These are phyloP conservation scores for Rhabditophanes sp. DNA, from an alignment of 2,888 invertebrate genomes.

Conservation along the genomic window DNA sequence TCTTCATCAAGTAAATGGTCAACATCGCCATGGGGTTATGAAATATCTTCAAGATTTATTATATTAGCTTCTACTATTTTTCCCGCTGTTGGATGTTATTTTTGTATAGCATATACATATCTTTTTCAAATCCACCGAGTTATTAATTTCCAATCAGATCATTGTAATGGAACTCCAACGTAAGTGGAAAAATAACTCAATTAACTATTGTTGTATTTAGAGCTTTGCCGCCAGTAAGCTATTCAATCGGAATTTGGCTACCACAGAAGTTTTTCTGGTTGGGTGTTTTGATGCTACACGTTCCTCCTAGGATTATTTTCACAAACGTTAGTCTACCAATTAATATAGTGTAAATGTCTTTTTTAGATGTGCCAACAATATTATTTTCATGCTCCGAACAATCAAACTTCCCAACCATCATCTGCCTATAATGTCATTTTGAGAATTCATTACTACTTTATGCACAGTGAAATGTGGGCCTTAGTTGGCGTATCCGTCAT, in stretches of 20 bases:
- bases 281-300: constrained; percentile 29
- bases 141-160: constrained; percentile 26
- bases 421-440: background rate
- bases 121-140: constrained; percentile 35
- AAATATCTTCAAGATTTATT: too few species aligned
- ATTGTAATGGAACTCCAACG: constrained; percentile 15
- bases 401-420: background rate
- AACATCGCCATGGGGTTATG: too few species aligned
- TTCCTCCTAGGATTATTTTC: constrained; percentile 33
- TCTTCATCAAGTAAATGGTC: too few species aligned
- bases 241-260: constrained; percentile 39
- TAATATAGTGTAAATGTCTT: background rate
- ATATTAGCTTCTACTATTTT: too few species aligned
- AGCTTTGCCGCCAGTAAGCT: constrained; percentile 34
- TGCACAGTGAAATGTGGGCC: constrained; percentile 8
- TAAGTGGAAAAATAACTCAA: background rate
- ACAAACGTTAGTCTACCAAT: constrained; percentile 14
- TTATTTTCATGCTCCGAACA: background rate
- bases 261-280: constrained; percentile 40
- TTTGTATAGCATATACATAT: constrained; percentile 34
- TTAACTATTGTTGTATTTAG: constrained; percentile 16
- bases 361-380: constrained; percentile 1
- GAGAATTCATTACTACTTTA: background rate
- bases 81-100: constrained; percentile 39
- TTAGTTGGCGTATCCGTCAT: constrained; percentile 32